Percentiles rank a stretch among this genome's conserved stretches.
phyloP scores from a whole-genome alignment of 2,797 vertebrate genomes.

The Lemur catta region DNA sequence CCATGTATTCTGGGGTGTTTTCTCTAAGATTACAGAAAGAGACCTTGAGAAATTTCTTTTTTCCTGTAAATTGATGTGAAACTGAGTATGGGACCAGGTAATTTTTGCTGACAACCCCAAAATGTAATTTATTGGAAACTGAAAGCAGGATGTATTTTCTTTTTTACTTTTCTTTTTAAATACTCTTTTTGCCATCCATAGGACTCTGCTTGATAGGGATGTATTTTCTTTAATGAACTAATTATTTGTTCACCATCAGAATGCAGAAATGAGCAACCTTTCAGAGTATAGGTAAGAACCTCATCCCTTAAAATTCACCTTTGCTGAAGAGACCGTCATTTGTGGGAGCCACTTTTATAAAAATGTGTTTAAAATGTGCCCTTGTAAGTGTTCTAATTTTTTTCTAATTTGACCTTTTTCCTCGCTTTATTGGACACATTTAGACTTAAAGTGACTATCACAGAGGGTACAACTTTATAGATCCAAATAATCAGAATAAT shows the following conservation, averaged over 20 bases:
- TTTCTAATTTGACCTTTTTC: background rate
- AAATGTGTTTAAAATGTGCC: background rate
- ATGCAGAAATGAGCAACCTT: background rate
- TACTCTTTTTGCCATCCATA: background rate
- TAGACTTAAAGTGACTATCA: background rate
- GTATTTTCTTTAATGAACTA: background rate
- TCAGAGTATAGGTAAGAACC: background rate
- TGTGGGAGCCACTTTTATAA: background rate
- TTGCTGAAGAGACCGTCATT: background rate
- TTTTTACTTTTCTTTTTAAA: background rate
- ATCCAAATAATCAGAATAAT: constrained; percentile 14
- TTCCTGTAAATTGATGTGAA: background rate
- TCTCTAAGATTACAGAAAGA: background rate
- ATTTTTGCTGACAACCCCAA: constrained; percentile 40
- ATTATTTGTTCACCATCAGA: background rate
- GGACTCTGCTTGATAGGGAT: too few species aligned
- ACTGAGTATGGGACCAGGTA: background rate
- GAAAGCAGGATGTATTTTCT: background rate
- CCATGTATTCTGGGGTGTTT: background rate
- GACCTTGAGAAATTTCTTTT: constrained; percentile 26
- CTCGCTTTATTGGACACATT: background rate
- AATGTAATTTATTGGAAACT: background rate
- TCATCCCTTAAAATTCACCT: background rate
- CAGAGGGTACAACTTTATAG: background rate
- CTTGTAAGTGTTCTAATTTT: background rate